Conservation (phyloP, 2,888 invertebrate species). For the Embidobia sp. region DNA sequence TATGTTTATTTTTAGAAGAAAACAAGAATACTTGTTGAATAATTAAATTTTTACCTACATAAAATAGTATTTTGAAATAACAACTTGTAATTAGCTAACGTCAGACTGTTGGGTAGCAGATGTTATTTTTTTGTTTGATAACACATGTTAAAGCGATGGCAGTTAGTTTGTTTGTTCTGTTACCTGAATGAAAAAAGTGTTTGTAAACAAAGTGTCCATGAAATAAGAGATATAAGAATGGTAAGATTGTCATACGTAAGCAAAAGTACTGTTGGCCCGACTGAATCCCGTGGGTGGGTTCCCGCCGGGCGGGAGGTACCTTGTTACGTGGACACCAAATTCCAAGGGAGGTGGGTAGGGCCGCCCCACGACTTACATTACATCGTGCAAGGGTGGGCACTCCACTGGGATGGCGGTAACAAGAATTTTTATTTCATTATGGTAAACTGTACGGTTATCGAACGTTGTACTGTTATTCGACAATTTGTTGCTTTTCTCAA, state of each 20-base stretch:
- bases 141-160: too few relatives aligned
- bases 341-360: conserved; percentile 81
- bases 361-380: conserved; percentile 74
- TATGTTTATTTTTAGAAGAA: too few relatives aligned
- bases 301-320: conserved; percentile 79
- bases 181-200: too few relatives aligned
- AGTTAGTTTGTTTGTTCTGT: too few relatives aligned
- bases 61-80: not conserved
- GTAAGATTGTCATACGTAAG: conserved; percentile 67
- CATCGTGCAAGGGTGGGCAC: conserved; percentile 77
- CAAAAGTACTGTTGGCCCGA: conserved; percentile 81
- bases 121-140: conserved; percentile 28
- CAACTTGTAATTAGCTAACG: not conserved
- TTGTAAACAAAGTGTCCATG: too few relatives aligned
- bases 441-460: conserved; percentile 2
- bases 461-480: too few relatives aligned
- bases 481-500: too few relatives aligned
- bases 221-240: too few relatives aligned
- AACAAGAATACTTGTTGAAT: too few relatives aligned
- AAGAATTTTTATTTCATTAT: conserved; percentile 64
- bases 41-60: too few relatives aligned
- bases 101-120: conserved; percentile 20
- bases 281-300: conserved; percentile 80
- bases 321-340: conserved; percentile 79
- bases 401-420: conserved; percentile 76